Conservation (phyloP, 2,888 invertebrate species). For the Lasius platythorax region DNA sequence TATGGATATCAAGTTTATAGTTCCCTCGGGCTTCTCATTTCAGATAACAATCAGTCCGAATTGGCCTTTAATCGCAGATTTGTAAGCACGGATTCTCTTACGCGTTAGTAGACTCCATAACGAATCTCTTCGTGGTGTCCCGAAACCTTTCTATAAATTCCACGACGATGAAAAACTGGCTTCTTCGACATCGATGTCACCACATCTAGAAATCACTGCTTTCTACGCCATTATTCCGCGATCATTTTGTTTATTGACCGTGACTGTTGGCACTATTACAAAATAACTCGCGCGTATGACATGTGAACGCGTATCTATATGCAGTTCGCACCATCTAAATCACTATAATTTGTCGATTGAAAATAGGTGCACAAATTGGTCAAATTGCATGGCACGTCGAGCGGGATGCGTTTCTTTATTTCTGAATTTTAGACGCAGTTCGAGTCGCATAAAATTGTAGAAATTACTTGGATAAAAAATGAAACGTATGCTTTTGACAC, state of each 20-base stretch:
- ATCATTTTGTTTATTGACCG: constrained; percentile 22
- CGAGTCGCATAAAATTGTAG: not conserved
- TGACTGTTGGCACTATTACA: constrained; percentile 49
- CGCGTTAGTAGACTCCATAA: not conserved
- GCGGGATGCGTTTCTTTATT: not conserved
- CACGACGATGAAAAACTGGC: constrained; percentile 22
- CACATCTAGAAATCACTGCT: constrained; percentile 29
- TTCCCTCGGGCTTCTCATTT: not conserved
- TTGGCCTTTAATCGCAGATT: not conserved
- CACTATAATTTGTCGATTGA: constrained; percentile 14
- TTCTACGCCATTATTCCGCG: constrained; percentile 36
- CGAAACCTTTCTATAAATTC: not conserved
- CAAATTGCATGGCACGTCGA: not conserved
- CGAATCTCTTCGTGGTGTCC: not conserved
- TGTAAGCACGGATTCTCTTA: not conserved
- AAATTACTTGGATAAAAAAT: not conserved
- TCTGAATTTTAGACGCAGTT: constrained; percentile 1
- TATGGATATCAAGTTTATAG: not conserved
- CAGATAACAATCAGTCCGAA: constrained; percentile 27
- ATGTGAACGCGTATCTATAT: not conserved
- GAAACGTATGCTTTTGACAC: not conserved
- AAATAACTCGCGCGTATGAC: constrained; percentile 22
- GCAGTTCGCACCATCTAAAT: constrained; percentile 10
- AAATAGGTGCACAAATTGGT: not conserved
- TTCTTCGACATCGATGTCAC: constrained; percentile 19